Evolutionary conservation across 2,888 invertebrate genomes (phyloP).

Genomic region (Thecophora atra): DNA sequence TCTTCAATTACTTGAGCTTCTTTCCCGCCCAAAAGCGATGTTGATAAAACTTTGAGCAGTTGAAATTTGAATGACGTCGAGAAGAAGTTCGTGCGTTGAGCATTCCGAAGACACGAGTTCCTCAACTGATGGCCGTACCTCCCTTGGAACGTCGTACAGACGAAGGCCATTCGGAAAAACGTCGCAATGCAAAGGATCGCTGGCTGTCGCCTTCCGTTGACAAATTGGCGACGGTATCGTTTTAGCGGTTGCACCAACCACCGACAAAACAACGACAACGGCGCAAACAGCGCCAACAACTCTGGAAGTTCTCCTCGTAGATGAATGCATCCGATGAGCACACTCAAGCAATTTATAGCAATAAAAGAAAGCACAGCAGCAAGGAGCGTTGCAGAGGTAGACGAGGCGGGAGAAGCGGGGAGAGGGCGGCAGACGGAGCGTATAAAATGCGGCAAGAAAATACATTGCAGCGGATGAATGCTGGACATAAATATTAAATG

Average conservation of each 20-base stretch:
- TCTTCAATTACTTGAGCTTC: too few species aligned
- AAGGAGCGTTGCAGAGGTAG: not conserved
- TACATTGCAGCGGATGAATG: constrained; percentile 58
- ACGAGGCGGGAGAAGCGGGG: not conserved
- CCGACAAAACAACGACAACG: constrained; percentile 23
- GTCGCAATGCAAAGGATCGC: not conserved
- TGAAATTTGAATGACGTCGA: too few species aligned
- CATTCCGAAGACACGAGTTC: too few species aligned
- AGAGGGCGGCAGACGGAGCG: not conserved
- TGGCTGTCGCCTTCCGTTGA: constrained; percentile 37
- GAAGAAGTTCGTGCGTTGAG: too few species aligned
- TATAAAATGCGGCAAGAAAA: constrained; percentile 46
- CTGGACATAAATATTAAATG: constrained; percentile 61
- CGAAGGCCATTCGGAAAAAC: not conserved
- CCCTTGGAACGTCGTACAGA: not conserved
- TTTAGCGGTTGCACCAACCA: constrained; percentile 39
- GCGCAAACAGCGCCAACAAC: not conserved
- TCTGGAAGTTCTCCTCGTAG: not conserved
- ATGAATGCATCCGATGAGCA: not conserved
- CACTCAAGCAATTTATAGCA: not conserved
- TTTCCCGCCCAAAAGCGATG: too few species aligned
- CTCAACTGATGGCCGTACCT: too few species aligned
- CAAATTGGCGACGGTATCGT: constrained; percentile 44
- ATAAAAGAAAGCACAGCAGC: constrained; percentile 2
- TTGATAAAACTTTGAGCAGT: too few species aligned